phyloP scores from a whole-genome alignment of 2,797 vertebrate species.

The Iguana delicatissima region DNA sequence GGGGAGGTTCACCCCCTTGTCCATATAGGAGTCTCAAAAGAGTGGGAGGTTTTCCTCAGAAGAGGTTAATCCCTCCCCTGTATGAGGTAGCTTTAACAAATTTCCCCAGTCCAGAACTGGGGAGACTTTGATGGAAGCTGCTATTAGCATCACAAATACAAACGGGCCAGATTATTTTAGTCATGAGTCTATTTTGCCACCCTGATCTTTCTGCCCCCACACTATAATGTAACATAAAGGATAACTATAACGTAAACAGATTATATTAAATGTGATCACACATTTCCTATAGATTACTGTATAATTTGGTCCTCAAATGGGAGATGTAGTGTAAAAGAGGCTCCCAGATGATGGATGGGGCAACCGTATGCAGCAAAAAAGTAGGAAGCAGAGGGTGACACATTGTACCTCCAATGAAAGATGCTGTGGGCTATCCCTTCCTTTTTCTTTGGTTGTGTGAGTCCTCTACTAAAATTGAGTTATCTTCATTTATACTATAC shows the following conservation, averaged over 20 bases:
- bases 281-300: neutral
- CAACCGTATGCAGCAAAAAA: neutral
- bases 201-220: neutral
- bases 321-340: neutral
- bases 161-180: too few species aligned
- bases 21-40: too few species aligned
- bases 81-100: neutral
- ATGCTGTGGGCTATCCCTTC: too few species aligned
- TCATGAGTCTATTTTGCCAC: neutral
- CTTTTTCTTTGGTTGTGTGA: neutral
- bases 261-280: neutral
- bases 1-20: too few species aligned
- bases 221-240: neutral
- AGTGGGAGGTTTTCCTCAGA: too few species aligned
- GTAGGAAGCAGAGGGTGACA: neutral
- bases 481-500: neutral
- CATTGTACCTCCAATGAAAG: neutral
- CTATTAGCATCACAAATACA: neutral
- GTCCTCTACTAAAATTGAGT: neutral
- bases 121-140: neutral
- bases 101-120: neutral
- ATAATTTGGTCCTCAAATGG: neutral
- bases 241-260: neutral
- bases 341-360: neutral
- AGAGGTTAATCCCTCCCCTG: too few species aligned